Evolutionary conservation across 2,888 invertebrate genomes (phyloP), one percentile per base, ranked within the genome.

Genomic region (Sinelater perroti): DNA sequence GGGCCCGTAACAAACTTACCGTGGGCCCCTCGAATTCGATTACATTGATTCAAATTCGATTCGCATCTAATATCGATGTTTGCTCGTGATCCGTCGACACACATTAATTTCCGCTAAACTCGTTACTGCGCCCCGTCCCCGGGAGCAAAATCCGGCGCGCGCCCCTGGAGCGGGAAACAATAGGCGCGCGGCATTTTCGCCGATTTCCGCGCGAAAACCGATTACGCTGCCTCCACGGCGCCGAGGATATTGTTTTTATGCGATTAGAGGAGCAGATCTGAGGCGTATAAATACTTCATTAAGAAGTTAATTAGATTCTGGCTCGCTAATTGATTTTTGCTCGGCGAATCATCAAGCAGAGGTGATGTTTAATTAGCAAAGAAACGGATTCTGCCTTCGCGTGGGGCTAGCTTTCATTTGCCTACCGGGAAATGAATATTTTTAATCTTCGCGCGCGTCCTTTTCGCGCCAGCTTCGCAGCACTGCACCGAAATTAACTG

Each of bases 241-340:
- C 35, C 28, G 20, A 69, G 70, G 69, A 70, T 69, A 70, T 69
- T 69, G 70, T 69, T 70, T 69, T 70, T 70, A 70, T 64, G 64
- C 54, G 63, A 70, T 69, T 70, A 70, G n/a, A 61, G 58, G 60
- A 60, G 55, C 51, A 63, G 59, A 61, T 60, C 60, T 63, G 54
- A 53, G 42, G 49, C 40, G 40, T 62, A 68, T 67, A 68, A 66
- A 65, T 66, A 61, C 65, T 67, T 68, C 67, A 67, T 70, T 70
- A 68, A 64, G 54, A 59, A 60, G 46, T 63, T 68, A 70, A 70
- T 70, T 68, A 65, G 62, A 67, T 67, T 67, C 67, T 54, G 56
- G 59, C 63, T 64, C 61, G 62, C 64, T 70, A 70, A 70, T 70
- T 70, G 67, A 68, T 65, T 65, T 68, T 66, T 65, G 54, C 67